A percentile compares a stretch with the other conserved stretches of the same genome.
phyloP scores from a whole-genome alignment of 2,888 invertebrate species.

The Drosophila nigritarsus region DNA sequence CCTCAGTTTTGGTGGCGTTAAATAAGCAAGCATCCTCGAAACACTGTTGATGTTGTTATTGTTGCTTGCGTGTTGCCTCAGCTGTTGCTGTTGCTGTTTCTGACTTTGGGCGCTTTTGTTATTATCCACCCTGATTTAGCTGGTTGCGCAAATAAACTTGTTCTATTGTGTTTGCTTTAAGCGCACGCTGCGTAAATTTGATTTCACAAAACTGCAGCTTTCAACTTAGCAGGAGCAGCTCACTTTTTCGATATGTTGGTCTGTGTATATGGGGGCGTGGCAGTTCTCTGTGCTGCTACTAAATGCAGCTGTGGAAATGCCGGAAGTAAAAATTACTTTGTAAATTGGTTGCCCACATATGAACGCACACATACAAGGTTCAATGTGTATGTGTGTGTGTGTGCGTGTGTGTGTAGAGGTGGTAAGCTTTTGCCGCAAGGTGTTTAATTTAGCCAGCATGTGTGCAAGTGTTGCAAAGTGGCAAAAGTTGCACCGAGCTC shows the following conservation, averaged over 20 bases:
- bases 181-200: constrained; percentile 37
- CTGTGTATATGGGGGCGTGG: constrained; percentile 8
- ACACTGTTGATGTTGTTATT: constrained; percentile 4
- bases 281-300: constrained; percentile 22
- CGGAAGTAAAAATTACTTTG: constrained; percentile 80
- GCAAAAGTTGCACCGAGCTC: constrained; percentile 60
- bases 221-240: constrained; percentile 18
- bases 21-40: constrained; percentile 51
- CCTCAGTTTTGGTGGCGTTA: constrained; percentile 42
- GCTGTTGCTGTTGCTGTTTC: constrained; percentile 15
- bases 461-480: constrained; percentile 70
- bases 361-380: constrained; percentile 14
- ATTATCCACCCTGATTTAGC: constrained; percentile 71
- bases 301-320: constrained; percentile 75
- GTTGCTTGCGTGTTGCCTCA: constrained; percentile 24
- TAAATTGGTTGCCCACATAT: constrained; percentile 70
- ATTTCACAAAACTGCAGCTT: constrained; percentile 31
- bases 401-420: constrained; percentile 10
- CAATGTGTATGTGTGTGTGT: not conserved
- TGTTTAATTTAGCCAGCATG: constrained; percentile 64
- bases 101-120: constrained; percentile 54
- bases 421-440: constrained; percentile 47
- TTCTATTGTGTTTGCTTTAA: constrained; percentile 50
- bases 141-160: constrained; percentile 57
- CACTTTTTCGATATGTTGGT: constrained; percentile 12